Evolutionary conservation across 1,140 invertebrate species (phyloP).

Genomic region (Tetramorium alpestre): DNA sequence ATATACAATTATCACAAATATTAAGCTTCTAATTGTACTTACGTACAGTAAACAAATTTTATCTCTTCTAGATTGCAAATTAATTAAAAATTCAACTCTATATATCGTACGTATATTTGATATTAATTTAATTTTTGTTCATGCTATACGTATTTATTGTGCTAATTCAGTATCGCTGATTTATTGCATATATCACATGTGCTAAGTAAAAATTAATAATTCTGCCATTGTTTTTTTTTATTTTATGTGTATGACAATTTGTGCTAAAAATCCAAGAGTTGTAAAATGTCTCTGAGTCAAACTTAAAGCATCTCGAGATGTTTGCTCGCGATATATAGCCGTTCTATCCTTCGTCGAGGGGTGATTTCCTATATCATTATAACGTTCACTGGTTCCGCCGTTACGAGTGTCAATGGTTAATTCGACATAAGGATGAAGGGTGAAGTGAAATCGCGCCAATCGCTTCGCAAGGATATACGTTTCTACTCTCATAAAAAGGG

Average conservation of each 20-base stretch:
- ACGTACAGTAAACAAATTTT: not conserved
- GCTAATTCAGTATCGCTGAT: not conserved
- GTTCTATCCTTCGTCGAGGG: not conserved
- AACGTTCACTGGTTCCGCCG: not conserved
- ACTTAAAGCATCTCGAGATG: constrained; percentile 14
- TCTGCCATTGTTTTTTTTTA: not conserved
- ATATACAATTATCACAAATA: not conserved
- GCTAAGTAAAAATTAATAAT: not conserved
- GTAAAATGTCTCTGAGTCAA: not conserved
- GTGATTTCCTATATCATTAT: constrained; percentile 26
- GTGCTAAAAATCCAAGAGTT: not conserved
- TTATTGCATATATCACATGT: not conserved
- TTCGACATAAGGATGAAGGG: not conserved
- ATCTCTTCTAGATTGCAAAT: not conserved
- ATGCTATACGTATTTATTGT: no score
- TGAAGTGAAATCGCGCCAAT: not conserved
- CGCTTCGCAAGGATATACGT: constrained; percentile 10
- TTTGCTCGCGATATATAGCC: not conserved
- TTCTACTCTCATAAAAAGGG: constrained; percentile 12
- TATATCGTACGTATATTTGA: not conserved
- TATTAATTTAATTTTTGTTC: not conserved
- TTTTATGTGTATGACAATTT: not conserved
- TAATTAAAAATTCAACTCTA: constrained; percentile 1
- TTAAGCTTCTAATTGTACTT: not conserved
- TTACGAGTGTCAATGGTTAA: constrained; percentile 4